Conservation (phyloP, 2,113 vertebrate genomes). For the Bufo bufo region DNA sequence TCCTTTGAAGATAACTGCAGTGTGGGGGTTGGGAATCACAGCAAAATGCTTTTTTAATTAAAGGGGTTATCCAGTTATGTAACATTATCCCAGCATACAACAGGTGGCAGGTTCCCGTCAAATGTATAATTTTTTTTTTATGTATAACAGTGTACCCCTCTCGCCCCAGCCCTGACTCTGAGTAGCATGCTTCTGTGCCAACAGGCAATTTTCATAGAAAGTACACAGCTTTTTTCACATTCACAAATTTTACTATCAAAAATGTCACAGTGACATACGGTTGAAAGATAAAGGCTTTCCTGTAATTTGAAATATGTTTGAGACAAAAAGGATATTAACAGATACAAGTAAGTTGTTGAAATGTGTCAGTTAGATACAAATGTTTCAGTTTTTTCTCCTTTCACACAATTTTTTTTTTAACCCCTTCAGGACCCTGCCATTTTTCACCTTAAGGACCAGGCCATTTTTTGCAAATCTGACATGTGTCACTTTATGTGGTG, state of each 20-base stretch:
- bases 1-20: too few species aligned
- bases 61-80: too few species aligned
- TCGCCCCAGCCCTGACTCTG: background rate
- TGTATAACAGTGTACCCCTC: background rate
- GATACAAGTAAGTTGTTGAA: background rate
- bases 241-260: background rate
- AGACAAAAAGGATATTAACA: slow-evolving; percentile 2
- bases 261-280: slow-evolving; percentile 13
- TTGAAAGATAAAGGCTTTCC: background rate
- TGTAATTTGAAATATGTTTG: slow-evolving; percentile 2
- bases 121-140: background rate
- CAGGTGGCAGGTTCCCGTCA: too few species aligned
- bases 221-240: background rate
- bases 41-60: too few species aligned
- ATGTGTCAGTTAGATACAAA: background rate
- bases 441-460: too few species aligned
- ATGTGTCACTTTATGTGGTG: too few species aligned
- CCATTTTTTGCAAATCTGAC: too few species aligned
- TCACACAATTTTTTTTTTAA: too few species aligned
- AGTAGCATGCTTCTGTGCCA: background rate
- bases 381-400: background rate
- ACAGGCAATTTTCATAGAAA: background rate
- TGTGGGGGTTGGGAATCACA: too few species aligned
- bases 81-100: too few species aligned
- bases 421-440: too few species aligned